Evolutionary conservation across 2,113 vertebrate genomes (phyloP), one percentile per base, ranked within the genome.

Genomic region (Macquaria ambigua): DNA sequence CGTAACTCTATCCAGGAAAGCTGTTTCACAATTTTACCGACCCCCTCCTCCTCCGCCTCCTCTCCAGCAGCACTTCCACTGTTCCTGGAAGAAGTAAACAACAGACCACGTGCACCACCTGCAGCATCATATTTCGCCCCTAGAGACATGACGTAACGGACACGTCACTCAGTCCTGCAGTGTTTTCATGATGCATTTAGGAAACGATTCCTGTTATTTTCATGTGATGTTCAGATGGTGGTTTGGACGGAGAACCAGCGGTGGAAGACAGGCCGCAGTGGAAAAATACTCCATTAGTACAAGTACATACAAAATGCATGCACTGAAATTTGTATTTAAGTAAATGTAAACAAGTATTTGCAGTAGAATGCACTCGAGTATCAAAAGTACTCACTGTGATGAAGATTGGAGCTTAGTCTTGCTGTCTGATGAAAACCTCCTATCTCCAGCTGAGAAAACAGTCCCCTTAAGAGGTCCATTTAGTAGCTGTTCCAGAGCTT

Each of bases 1-100:
- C 55, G 86, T 86, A 93, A 94, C 88, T 53, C 62, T 86, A 88
- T 69, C 81, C 67, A 59, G 88, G 63, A 76, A 86, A 23, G 72
- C 80, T 67, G 71, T 95, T 93, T 90, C 93, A 90, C 93, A 92
- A 94, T 52, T 6, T 23, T 12, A 0, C 16, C 37, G 4, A 34
- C 43, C 41, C 61, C 25, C 58, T 4, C 48, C 55, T 1, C 28
- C 73, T 43, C 37, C 48, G 20, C 46, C 43, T 46, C 69, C 79
- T 63, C 37, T 72, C 61, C 66, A 10, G 39, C 50, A 28, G 76
- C 34, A 2, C 79, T 64, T 77, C 82, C 78, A 87, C 1, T n/a
- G n/a, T 86, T 93, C 89, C 88, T 82, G 62, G 82, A 92, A 89
- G 88, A 94, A 86, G 94, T 96, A 95, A 96, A 96, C 96, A 96